Evolutionary conservation across 2,797 vertebrate species (phyloP), one percentile per base, ranked within the genome.

Genomic region (Huso huso): DNA sequence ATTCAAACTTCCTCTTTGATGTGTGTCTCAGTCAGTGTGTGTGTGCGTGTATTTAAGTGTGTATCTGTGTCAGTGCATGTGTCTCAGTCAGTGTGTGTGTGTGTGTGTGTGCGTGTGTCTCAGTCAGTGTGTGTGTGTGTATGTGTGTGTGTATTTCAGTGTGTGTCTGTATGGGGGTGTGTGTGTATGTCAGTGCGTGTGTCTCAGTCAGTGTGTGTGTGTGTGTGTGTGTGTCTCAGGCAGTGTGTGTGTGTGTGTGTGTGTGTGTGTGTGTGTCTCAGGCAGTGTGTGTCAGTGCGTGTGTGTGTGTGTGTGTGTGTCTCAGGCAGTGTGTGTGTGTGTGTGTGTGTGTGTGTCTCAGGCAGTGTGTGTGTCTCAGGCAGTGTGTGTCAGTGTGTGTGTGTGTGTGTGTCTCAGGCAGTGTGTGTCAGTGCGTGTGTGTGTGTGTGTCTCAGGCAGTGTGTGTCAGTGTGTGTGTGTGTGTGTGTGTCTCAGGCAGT

Each of bases 71-170:
- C 23, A 4, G 23, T 37, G 61, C 69, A 37, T 37, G 23, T 37
- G 23, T 37, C 23, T 37, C 72, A 72, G 62, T 67, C 13, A 12
- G 6, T 57, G 55, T 57, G 71, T 70, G 67, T 72, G 70, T 67
- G 66, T 50, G 69, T 58, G 52, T 72, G 11, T 57, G 73, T 71
- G 68, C 70, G 37, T 59, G 50, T 63, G 61, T 48, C 12, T 13
- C 53, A 77, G 72, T 74, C 60, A 11, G 60, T 0, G 71, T 69
- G 70, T 68, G 80, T 70, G 75, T 70, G 64, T 50, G 55, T 66
- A 62, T 68, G 68, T 69, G 68, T 63, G 70, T 63, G 68, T 8
- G 63, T 69, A 67, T 59, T 23, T 55, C 8, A 8, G 68, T 69
- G 68, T 63, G 70, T 63, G 68, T 8, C 60, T 69, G 11, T 57